Evolutionary conservation across 2,888 invertebrate genomes (phyloP), one percentile per base, ranked within the genome.

Genomic region (Mythimna albipuncta): DNA sequence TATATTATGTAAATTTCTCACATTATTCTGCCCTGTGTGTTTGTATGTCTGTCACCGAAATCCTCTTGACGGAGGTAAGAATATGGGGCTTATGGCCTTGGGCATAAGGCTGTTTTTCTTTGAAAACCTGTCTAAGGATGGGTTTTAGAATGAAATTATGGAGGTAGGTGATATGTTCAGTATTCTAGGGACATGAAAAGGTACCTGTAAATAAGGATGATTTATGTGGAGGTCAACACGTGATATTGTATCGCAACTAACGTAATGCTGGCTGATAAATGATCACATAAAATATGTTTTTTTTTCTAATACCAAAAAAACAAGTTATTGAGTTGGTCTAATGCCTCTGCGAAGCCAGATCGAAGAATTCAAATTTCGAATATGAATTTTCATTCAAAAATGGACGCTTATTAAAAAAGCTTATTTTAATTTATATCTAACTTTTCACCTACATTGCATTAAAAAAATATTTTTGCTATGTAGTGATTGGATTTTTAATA

Each of bases 51-150:
- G 91, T 91, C 90, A 90, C 82, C 83, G 82, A 88, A 89, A 89
- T 88, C 90, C 89, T 80, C 86, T 87, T 93, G 93, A 93, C 90
- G 89, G 91, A 92, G 93, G 94, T 93, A 77, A 74, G 81, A 85
- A 85, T 87, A 88, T 88, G 82, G 83, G 83, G 83, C 61, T 62
- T 75, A 82, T 80, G 70, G 82, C 82, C 82, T 79, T 88, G 76
- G 85, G 83, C 84, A 83, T 77, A 85, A 75, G 85, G 79, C 82
- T 82, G 81, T 88, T 87, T 87, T 86, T 89, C 85, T 86, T 85
- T 84, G 84, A 16, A 35, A 16, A 32, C 38, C 83, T 85, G 83
- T 41, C 9, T 44, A 55, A 47, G n/a, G n/a, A 52, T 2, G 41
- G 21, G 57, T 65, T 71, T 77, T n/a, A 57, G 16, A 68, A 67